Evolutionary conservation across 1,140 invertebrate genomes (phyloP), one percentile per base, ranked within the genome.

Genomic region (Lasioglossum albipes): DNA sequence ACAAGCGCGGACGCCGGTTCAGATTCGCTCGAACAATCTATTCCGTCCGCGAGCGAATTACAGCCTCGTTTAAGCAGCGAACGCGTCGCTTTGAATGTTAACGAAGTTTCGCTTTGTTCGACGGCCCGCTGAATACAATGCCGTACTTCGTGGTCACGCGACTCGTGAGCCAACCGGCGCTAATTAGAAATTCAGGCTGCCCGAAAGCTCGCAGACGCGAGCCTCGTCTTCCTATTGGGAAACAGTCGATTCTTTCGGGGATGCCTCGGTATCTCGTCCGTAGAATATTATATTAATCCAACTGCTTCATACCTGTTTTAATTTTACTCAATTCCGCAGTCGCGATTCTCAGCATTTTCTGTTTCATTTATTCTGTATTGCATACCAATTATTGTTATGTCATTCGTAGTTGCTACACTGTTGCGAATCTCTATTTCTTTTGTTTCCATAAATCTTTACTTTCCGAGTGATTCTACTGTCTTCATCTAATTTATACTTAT

Each of bases 181-280:
- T 64, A 57, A 74, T 79, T 79, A 79, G 70, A 73, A 73, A 66
- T 73, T 78, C 76, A 78, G 76, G 45, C 49, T 45, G 31, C 59
- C 20, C 7, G 64, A 68, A 57, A 59, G 65, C 54, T 68, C 3
- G 20, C n/a, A 16, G 52, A 4, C 10, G 42, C 45, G 31, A 12
- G 13, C 36, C 61, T 64, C 27, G 22, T 27, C 3, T 13, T 64
- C 61, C 22, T 64, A 64, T 31, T 64, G 12, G 9, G 22, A 12
- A 64, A 59, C 57, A n/a, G 6, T n/a, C 57, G 20, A 59, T 16
- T 52, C 18, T 20, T 49, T 49, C 45, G 45, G 45, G 10, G 45
- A 59, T n/a, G 20, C 18, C 7, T n/a, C n/a, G 20, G 7, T 1
- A 9, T n/a, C 18, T 59, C 52, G 52, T 16, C 20, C 6, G 20